phyloP scores from a whole-genome alignment of 2,797 vertebrate species.

The Botia kubotai region DNA sequence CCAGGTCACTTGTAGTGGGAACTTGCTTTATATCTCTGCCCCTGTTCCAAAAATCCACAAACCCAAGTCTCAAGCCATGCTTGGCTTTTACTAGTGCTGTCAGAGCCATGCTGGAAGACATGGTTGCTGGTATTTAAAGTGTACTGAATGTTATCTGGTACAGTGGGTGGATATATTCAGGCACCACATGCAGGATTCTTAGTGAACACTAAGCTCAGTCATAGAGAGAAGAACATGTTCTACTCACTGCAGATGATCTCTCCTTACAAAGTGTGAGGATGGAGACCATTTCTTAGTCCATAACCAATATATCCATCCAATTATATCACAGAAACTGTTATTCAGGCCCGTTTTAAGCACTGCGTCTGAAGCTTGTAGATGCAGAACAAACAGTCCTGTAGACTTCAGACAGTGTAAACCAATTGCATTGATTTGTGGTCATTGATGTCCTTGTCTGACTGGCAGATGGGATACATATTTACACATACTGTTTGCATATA shows the following conservation, averaged over 20 bases:
- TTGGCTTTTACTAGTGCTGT: neutral
- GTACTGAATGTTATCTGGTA: constrained; percentile 24
- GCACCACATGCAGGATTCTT: constrained; percentile 20
- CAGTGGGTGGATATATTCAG: constrained; percentile 14
- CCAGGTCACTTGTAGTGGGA: no score
- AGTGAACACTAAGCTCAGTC: constrained; percentile 45
- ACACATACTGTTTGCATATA: neutral
- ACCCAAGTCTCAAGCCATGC: no score
- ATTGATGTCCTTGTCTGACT: constrained; percentile 35
- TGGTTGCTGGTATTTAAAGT: constrained; percentile 3
- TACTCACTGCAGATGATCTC: constrained; percentile 42
- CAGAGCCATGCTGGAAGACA: neutral
- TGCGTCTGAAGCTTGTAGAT: neutral
- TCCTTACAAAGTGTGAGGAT: constrained; percentile 48
- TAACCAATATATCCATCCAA: no score
- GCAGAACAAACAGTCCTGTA: no score
- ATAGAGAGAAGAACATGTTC: constrained; percentile 25
- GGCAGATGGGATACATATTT: constrained; percentile 60
- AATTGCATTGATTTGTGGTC: constrained; percentile 7
- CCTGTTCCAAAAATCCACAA: no score
- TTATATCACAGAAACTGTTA: neutral
- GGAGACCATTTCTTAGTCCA: no score
- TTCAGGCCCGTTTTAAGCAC: neutral
- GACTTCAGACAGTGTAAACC: constrained; percentile 4
- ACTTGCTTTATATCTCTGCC: no score